A percentile compares a stretch with the other conserved stretches of the same genome.
phyloP scores from a whole-genome alignment of 2,888 invertebrate species.

The Drosophila neotestacea region DNA sequence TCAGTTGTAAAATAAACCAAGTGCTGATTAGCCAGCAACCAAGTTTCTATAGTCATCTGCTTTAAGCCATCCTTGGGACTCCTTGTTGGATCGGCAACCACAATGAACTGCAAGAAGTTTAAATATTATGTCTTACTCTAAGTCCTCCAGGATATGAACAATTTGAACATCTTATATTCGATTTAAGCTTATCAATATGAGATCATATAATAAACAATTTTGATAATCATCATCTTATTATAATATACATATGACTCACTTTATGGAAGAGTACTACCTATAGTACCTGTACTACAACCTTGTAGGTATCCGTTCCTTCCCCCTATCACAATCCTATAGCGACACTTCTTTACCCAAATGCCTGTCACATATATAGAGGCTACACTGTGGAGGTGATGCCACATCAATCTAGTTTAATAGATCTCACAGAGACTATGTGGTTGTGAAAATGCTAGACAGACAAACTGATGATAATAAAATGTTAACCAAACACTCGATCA shows the following conservation, averaged over 20 bases:
- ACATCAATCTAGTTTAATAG: conserved; percentile 3
- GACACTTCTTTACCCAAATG: too few species aligned
- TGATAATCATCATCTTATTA: not conserved
- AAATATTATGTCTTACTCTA: not conserved
- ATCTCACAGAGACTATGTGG: not conserved
- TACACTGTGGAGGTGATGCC: not conserved
- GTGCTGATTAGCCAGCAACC: too few species aligned
- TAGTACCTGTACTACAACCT: too few species aligned
- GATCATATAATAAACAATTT: not conserved
- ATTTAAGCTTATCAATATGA: not conserved
- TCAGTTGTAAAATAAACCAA: too few species aligned
- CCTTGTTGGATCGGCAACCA: not conserved
- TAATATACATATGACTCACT: too few species aligned
- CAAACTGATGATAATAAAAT: not conserved
- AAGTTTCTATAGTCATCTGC: too few species aligned
- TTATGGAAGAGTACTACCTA: too few species aligned
- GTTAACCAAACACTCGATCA: conserved; percentile 12
- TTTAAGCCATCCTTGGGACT: too few species aligned
- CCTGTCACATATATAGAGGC: not conserved
- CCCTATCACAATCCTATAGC: too few species aligned
- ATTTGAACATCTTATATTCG: not conserved
- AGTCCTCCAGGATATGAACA: not conserved
- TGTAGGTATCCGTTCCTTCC: too few species aligned
- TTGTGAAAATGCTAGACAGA: not conserved
- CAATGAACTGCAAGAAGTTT: not conserved